phyloP scores from a whole-genome alignment of 2,113 vertebrate species.

The Regulus satrapa region DNA sequence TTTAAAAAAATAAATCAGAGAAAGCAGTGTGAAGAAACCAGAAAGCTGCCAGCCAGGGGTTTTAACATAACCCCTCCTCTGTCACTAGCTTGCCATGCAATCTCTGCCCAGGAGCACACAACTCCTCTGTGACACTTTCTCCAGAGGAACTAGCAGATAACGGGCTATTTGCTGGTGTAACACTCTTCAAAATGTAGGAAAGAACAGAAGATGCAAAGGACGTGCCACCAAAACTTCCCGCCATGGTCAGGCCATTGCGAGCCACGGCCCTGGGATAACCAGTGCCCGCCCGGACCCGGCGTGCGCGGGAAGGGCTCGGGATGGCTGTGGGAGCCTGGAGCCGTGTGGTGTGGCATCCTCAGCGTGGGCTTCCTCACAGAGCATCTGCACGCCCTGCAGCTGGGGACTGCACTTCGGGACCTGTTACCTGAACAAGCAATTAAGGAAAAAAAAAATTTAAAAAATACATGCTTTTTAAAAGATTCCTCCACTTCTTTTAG shows the following conservation, averaged over 20 bases:
- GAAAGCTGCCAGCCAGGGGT: neutral
- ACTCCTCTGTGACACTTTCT: neutral
- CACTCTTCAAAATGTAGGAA: neutral
- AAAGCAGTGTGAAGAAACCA: neutral
- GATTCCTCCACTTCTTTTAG: neutral
- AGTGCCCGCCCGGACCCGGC: neutral
- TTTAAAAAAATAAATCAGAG: neutral
- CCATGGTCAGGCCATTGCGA: accelerated
- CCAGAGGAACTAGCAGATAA: neutral
- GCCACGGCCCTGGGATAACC: neutral
- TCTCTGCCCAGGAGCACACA: neutral
- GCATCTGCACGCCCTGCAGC: neutral
- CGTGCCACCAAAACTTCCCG: neutral
- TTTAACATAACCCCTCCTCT: neutral
- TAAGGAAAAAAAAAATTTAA: neutral
- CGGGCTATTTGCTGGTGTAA: neutral
- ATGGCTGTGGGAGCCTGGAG: neutral
- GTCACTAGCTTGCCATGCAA: neutral
- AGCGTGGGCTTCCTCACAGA: accelerated
- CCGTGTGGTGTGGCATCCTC: accelerated
- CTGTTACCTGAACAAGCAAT: neutral
- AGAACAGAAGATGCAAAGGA: neutral
- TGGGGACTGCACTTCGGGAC: neutral
- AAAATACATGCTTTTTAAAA: neutral
- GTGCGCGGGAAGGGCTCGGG: accelerated